Percentiles rank a stretch among this genome's conserved stretches.
Evolutionary conservation across 2,888 invertebrate species (phyloP).

Genomic region (Synanthedon tipuliformis): DNA sequence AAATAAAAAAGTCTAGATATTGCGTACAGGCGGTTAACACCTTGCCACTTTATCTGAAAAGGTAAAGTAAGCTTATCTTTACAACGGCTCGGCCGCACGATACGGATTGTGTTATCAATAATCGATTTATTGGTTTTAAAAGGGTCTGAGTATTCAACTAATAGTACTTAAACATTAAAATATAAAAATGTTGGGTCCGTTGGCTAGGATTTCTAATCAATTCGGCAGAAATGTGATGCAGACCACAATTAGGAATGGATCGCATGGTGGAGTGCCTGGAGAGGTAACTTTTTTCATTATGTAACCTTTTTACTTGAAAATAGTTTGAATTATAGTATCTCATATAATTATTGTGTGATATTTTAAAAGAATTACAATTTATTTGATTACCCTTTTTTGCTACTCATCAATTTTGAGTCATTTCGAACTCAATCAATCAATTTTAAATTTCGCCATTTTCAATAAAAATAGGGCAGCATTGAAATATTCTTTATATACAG

Average conservation of each 20-base stretch:
- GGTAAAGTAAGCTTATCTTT: slow-evolving; percentile 19
- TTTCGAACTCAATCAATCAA: no score
- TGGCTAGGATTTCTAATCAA: slow-evolving; percentile 46
- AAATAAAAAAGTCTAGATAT: background rate
- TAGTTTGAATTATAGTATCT: background rate
- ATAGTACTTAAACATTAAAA: background rate
- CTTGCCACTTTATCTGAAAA: background rate
- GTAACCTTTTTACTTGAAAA: slow-evolving; percentile 26
- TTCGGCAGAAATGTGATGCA: slow-evolving; percentile 46
- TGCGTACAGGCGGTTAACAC: background rate
- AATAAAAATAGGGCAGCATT: no score
- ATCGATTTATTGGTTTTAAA: slow-evolving; percentile 32
- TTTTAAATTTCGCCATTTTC: no score
- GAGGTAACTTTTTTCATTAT: slow-evolving; percentile 33
- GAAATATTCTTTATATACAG: no score
- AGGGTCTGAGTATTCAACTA: background rate
- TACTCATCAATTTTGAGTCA: no score
- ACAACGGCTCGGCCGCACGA: slow-evolving; percentile 18
- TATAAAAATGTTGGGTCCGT: slow-evolving; percentile 50
- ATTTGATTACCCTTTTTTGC: no score
- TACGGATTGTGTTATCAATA: slow-evolving; percentile 14
- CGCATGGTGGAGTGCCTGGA: slow-evolving; percentile 50
- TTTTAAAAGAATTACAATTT: no score
- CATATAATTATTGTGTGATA: background rate
- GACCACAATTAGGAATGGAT: slow-evolving; percentile 45